These are phyloP conservation scores for Dermolepida albohirtum DNA, from an alignment of 2,888 invertebrate species.

Conservation along the genomic window DNA sequence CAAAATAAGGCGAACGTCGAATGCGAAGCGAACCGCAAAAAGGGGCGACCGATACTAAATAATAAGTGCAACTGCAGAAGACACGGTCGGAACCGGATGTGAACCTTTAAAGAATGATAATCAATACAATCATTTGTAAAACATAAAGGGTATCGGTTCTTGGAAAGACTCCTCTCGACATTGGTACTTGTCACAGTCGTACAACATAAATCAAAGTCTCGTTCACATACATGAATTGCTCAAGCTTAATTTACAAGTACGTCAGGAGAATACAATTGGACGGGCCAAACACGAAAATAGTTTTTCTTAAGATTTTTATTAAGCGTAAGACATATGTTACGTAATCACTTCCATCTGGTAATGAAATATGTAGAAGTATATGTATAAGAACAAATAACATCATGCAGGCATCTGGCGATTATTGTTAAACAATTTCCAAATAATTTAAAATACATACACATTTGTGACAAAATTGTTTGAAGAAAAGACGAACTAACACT, in stretches of 20 bases:
- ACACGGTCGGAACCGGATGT: slow-evolving; percentile 24
- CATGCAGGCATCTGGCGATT: too few species aligned
- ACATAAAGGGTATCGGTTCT: slow-evolving; percentile 35
- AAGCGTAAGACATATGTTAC: too few species aligned
- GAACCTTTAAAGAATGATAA: slow-evolving; percentile 29
- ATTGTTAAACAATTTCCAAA: too few species aligned
- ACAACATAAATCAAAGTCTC: slow-evolving; percentile 31
- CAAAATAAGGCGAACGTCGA: too few species aligned
- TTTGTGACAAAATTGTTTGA: too few species aligned
- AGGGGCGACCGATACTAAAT: not conserved
- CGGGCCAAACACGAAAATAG: not conserved
- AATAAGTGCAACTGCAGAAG: not conserved
- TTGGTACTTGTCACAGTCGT: slow-evolving; percentile 28
- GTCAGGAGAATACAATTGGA: slow-evolving; percentile 20
- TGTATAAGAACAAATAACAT: too few species aligned
- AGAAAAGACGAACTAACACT: too few species aligned
- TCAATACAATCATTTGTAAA: slow-evolving; percentile 31
- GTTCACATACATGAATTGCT: slow-evolving; percentile 27
- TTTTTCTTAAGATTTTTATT: too few species aligned
- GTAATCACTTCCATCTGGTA: too few species aligned
- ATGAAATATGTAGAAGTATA: too few species aligned
- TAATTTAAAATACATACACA: too few species aligned
- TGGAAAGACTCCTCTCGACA: slow-evolving; percentile 25
- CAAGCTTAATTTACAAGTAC: slow-evolving; percentile 32
- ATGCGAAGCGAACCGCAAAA: too few species aligned